Evolutionary conservation across 1,140 invertebrate species (phyloP), one percentile per base, ranked within the genome.

Genomic region (Chelonus insularis): DNA sequence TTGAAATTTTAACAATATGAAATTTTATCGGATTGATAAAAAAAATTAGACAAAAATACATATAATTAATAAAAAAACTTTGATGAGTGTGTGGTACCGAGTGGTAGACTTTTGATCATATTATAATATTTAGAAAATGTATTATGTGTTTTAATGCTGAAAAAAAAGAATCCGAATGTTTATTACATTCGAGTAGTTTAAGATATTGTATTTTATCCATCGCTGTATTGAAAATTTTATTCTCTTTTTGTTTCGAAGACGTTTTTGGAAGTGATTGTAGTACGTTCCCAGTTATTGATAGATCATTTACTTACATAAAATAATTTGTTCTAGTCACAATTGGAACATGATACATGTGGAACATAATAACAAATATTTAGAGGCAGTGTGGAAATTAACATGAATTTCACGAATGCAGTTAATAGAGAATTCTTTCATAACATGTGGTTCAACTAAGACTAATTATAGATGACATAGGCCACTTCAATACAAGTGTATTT

Each of bases 281-380:
- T 7, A 63, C 62, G 62, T 63, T 59, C 62, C 51, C 60, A 57
- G 34, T 16, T 20, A 21, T 18, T 43, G 58, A 39, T 43, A 29
- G 29, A 41, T 9, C 12, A 45, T 29, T 48, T 56, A 50, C 32
- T 47, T 64, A 51, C 57, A 43, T 64, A 56, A 41, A 41, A 64
- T 64, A 48, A 57, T 56, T 63, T 60, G 56, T 25, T 64, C 62
- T 64, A 64, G 62, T 64, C 62, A 64, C 52, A 64, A 64, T 55
- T 60, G 5, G 51, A 59, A 48, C 14, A 52, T 41, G 14, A 5
- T 9, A 21, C 11, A 16, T 8, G 20, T 16, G 16, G 7, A 45
- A 14, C 16, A 21, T 20, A 18, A 45, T 2, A 45, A 45, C 20
- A 45, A 45, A 2, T 14, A n/a, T n/a, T n/a, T n/a, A n/a, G n/a